Conservation (phyloP, 30 jellyfish, hydroid and myxozoan genomes). For the Turritopsis dohrnii region DNA sequence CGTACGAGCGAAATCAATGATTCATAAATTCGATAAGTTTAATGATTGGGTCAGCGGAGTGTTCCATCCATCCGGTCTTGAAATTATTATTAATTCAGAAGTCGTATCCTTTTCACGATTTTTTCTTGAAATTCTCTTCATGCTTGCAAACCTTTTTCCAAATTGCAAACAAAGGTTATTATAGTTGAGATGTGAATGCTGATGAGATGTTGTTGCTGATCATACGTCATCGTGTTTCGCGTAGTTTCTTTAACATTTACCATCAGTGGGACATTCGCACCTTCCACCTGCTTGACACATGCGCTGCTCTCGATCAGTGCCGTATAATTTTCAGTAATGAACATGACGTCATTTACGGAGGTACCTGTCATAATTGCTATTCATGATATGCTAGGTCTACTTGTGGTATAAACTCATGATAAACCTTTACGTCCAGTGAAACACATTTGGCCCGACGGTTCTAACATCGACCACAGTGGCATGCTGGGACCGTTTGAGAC, state of each 20-base stretch:
- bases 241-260: not conserved
- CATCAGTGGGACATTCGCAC: constrained; percentile 90
- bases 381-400: not conserved
- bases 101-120: constrained; percentile 68
- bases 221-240: too few relatives aligned
- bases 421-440: constrained; percentile 43
- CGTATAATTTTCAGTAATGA: constrained; percentile 52
- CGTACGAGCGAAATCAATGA: constrained; percentile 63
- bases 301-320: constrained; percentile 84
- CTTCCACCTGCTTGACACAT: constrained; percentile 71
- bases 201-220: too few relatives aligned
- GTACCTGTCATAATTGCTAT: constrained; percentile 16
- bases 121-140: too few relatives aligned
- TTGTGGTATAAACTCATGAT: too few relatives aligned
- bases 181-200: too few relatives aligned
- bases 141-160: too few relatives aligned
- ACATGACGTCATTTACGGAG: constrained; percentile 80
- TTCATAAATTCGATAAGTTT: constrained; percentile 87
- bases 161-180: too few relatives aligned
- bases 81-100: constrained; percentile 78
- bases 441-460: constrained; percentile 39
- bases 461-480: constrained; percentile 17
- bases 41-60: constrained; percentile 90
- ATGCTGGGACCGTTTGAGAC: constrained; percentile 80
- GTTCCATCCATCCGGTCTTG: constrained; percentile 94